phyloP scores from a whole-genome alignment of 2,797 vertebrate species.

The Erethizon dorsatum region DNA sequence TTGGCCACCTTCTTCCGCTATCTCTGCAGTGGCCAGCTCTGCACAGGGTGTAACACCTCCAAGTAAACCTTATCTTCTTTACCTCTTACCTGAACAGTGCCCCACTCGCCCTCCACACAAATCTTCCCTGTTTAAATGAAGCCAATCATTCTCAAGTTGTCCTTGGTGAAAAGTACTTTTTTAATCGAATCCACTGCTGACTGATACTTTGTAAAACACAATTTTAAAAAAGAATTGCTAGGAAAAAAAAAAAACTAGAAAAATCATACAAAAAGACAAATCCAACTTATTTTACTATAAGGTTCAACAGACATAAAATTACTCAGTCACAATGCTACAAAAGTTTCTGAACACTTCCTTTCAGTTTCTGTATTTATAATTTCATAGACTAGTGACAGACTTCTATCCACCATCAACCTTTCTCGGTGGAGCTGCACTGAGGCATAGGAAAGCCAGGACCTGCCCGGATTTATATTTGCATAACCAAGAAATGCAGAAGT shows the following conservation, averaged over 20 bases:
- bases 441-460: not conserved
- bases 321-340: not conserved
- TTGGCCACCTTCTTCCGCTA: not conserved
- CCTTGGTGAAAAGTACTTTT: not conserved
- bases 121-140: not conserved
- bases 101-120: not conserved
- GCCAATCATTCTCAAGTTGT: conserved; percentile 23
- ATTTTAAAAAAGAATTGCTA: not conserved
- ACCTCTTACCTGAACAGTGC: not conserved
- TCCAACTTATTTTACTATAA: not conserved
- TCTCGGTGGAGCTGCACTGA: not conserved
- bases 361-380: conserved; percentile 12
- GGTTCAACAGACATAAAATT: conserved; percentile 58
- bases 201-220: not conserved
- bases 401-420: not conserved
- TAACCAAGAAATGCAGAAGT: not conserved
- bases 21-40: not conserved
- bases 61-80: not conserved
- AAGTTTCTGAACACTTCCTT: conserved; percentile 15
- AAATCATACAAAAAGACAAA: conserved; percentile 24
- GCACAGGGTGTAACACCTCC: not conserved
- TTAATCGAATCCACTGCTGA: not conserved
- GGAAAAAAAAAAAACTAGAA: not conserved
- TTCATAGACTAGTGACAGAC: not conserved
- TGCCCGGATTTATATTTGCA: not conserved